Percentiles rank a stretch among this genome's conserved stretches.
Evolutionary conservation across 2,888 invertebrate species (phyloP).

Genomic region (Eulithis prunata): DNA sequence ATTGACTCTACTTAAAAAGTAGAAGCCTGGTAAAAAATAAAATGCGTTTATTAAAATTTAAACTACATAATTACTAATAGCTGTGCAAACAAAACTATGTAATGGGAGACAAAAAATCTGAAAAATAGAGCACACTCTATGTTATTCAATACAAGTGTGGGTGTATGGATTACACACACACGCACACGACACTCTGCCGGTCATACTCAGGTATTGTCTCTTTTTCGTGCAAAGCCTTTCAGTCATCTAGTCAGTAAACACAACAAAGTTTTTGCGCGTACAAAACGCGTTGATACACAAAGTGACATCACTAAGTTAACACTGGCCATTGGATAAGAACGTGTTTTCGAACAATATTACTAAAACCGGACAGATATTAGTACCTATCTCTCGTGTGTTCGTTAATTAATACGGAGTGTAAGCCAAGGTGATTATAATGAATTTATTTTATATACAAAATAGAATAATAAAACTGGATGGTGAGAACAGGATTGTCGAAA

Average conservation of each 20-base stretch:
- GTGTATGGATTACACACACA: no score
- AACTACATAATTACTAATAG: no score
- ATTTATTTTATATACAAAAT: slow-evolving; percentile 6
- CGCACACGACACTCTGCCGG: no score
- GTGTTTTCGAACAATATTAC: slow-evolving; percentile 38
- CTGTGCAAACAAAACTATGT: no score
- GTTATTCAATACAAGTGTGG: no score
- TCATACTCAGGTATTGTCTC: slow-evolving; percentile 1
- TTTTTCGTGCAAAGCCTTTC: slow-evolving; percentile 9
- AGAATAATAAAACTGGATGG: slow-evolving; percentile 3
- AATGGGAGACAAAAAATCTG: no score
- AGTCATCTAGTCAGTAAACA: slow-evolving; percentile 8
- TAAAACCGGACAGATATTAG: slow-evolving; percentile 10
- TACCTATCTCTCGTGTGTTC: slow-evolving; percentile 38
- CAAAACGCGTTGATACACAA: slow-evolving; percentile 64
- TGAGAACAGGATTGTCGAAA: slow-evolving; percentile 25
- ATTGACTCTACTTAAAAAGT: no score
- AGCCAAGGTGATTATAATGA: slow-evolving; percentile 39
- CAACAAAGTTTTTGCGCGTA: slow-evolving; percentile 42
- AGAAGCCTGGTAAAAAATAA: no score
- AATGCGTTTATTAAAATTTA: no score
- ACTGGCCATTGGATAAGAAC: slow-evolving; percentile 52
- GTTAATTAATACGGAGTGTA: slow-evolving; percentile 22
- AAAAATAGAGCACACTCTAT: no score
- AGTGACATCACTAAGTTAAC: slow-evolving; percentile 67